Evolutionary conservation across 2,113 vertebrate species (phyloP).

Genomic region (Benitochromis conjunctus): DNA sequence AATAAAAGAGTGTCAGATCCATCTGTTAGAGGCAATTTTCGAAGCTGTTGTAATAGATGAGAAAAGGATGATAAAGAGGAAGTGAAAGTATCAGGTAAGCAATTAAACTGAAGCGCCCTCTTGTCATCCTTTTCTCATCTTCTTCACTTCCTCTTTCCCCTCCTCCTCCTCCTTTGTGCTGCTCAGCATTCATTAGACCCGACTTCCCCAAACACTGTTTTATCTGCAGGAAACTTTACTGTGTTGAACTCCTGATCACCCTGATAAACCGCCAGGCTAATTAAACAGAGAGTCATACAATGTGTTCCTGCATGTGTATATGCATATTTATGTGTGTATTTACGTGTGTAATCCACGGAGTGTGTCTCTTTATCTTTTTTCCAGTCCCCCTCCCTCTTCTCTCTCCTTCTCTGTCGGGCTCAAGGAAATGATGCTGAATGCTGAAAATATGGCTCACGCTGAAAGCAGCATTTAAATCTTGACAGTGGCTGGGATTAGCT

Average conservation of each 20-base stretch:
- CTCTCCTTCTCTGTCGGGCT: slow-evolving; percentile 63
- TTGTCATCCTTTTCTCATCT: slow-evolving; percentile 43
- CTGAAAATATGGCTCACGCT: slow-evolving; percentile 66
- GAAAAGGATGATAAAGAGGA: slow-evolving; percentile 43
- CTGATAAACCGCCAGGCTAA: slow-evolving; percentile 70
- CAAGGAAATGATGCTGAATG: slow-evolving; percentile 67
- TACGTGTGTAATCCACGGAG: slow-evolving; percentile 62
- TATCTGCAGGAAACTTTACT: slow-evolving; percentile 69
- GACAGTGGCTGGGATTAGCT: slow-evolving; percentile 74
- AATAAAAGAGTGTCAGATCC: slow-evolving; percentile 26
- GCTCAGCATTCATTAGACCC: slow-evolving; percentile 54
- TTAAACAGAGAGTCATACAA: slow-evolving; percentile 68
- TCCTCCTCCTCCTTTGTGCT: slow-evolving; percentile 3
- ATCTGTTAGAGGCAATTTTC: slow-evolving; percentile 48
- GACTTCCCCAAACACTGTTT: slow-evolving; percentile 56
- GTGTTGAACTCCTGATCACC: slow-evolving; percentile 69
- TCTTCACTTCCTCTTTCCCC: slow-evolving; percentile 16
- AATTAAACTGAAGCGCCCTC: slow-evolving; percentile 63
- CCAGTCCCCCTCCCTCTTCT: slow-evolving; percentile 21
- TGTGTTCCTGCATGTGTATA: slow-evolving; percentile 50
- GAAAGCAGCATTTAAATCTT: slow-evolving; percentile 73
- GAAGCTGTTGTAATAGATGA: slow-evolving; percentile 41
- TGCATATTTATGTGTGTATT: slow-evolving; percentile 56
- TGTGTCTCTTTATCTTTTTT: slow-evolving; percentile 68
- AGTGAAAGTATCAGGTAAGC: slow-evolving; percentile 63